These are phyloP conservation scores for Calameuta filiformis DNA, from an alignment of 2,888 invertebrate species.

Conservation along the genomic window DNA sequence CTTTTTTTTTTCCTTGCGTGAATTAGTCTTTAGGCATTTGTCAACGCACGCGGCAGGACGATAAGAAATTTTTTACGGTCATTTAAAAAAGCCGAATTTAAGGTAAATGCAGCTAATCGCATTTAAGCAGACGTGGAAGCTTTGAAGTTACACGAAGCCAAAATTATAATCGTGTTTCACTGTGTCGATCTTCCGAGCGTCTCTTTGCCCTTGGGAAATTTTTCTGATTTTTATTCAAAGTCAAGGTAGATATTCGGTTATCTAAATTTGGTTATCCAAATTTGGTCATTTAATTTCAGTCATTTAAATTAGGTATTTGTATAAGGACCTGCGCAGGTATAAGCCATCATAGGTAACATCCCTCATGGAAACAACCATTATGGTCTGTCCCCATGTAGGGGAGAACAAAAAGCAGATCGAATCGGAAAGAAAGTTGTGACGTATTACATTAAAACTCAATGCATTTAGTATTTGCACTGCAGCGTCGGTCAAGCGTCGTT, in stretches of 20 bases:
- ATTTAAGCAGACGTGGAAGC: too few relatives aligned
- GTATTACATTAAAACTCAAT: conserved; percentile 43
- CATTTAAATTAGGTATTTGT: background rate
- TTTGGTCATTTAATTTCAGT: too few relatives aligned
- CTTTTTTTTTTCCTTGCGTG: background rate
- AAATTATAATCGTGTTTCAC: background rate
- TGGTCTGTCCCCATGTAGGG: background rate
- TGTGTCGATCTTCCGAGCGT: background rate
- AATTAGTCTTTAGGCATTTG: background rate
- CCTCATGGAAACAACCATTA: background rate
- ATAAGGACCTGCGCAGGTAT: background rate
- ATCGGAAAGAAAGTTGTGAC: conserved; percentile 29
- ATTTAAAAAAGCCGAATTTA: background rate
- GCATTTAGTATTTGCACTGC: conserved; percentile 36
- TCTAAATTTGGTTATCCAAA: background rate
- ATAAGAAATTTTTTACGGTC: background rate
- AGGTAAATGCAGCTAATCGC: too few relatives aligned
- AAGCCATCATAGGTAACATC: background rate
- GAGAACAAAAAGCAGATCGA: conserved; percentile 21
- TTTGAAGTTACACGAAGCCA: background rate
- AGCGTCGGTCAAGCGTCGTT: conserved; percentile 17
- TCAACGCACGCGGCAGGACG: background rate
- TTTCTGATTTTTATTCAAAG: background rate
- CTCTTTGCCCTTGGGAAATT: background rate
- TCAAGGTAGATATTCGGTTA: background rate